Base-by-base conservation (phyloP, 1,140 invertebrate genomes). In the Tenebrio molitor region DNA sequence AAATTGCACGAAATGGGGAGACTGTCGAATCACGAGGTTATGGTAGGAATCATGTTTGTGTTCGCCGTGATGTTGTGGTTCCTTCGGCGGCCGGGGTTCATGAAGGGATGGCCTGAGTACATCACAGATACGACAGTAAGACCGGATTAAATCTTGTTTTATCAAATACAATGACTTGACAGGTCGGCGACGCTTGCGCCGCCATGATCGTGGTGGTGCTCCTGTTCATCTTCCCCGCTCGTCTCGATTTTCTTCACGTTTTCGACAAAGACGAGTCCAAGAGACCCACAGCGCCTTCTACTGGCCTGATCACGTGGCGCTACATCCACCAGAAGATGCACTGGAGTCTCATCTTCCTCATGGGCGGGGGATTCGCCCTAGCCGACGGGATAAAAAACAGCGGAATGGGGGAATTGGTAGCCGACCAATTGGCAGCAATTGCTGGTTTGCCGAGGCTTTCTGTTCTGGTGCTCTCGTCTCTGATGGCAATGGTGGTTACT, bases 21-120 rank as follows among this genome's bases (percentile, higher is more conserved):
- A 0, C 89, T 94, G 78, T 90, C 87, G 39, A 94, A 91, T 85
- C 93, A 96, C 67, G 95, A 98, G 85, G 85, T 80, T 63, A 86
- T 87, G 14, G 92, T 96, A 0, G 89, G 93, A 23, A 73, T 89
- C 7, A 84, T 96, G 16, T 98, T 98, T 80, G 81, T 95, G 4
- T 72, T 91, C 6, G 89, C 95, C 2, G 90, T 97, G 1, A 71
- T 93, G 53, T 85, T 97, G 69, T 98, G 96, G 92, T 92, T 97
- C 81, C 94, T 96, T 81, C 88, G 95, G 41, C 90, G 91, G 50
- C 95, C 96, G 0, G 91, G 92, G 69, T 94, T 95, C 79, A 89
- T 95, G 74, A 82, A 84, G 0, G 95, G 95, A 12, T 97, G 95
- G 92, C 88, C 91, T 1, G 83, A 86, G 68, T 83, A 89, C 29